These are phyloP conservation scores for Ictidomys tridecemlineatus DNA, from an alignment of 2,113 vertebrate species.

Conservation along the genomic window DNA sequence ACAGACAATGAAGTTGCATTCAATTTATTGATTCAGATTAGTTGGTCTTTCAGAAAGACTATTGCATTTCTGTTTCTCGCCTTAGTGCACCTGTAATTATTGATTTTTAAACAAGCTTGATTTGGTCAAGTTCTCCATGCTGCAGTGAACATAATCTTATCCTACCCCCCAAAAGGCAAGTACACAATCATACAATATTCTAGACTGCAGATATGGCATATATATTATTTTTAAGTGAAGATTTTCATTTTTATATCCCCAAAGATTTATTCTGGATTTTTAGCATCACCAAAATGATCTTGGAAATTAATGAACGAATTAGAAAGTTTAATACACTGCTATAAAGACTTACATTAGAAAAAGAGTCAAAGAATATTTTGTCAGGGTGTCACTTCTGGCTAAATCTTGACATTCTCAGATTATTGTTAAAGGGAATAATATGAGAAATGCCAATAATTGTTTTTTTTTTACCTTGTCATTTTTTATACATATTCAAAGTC, in stretches of 20 bases:
- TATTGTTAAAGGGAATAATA: neutral
- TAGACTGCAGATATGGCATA: accelerated
- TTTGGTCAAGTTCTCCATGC: neutral
- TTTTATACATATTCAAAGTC: neutral
- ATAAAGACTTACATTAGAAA: neutral
- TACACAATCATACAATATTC: neutral
- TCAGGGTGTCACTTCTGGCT: neutral
- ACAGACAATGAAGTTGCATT: neutral
- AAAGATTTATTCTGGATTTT: neutral
- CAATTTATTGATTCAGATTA: neutral
- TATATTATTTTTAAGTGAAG: neutral
- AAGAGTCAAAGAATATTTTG: neutral
- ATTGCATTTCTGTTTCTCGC: neutral
- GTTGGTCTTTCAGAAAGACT: neutral
- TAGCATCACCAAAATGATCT: neutral
- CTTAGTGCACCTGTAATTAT: neutral
- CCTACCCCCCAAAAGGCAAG: neutral
- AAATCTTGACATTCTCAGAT: neutral
- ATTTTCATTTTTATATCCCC: neutral
- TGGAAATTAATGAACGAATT: neutral
- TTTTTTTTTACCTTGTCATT: neutral
- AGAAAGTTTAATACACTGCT: neutral
- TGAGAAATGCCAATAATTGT: neutral
- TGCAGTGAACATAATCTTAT: neutral
- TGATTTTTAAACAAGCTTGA: neutral